Conservation (phyloP, 2,888 invertebrate genomes). For the Matsumyia berberina region DNA sequence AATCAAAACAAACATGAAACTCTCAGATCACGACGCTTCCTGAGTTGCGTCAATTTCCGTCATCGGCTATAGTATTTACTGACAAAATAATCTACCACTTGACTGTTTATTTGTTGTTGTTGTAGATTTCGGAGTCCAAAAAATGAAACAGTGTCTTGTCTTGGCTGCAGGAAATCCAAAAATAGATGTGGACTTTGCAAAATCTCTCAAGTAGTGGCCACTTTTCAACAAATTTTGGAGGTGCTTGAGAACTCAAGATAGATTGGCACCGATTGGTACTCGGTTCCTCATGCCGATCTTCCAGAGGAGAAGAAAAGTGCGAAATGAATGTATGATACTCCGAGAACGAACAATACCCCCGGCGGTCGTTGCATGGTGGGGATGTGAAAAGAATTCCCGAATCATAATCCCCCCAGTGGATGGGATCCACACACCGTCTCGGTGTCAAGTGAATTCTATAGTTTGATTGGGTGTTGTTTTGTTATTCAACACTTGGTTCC, state of each 20-base stretch:
- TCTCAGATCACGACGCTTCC: not conserved
- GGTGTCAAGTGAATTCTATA: slow-evolving; percentile 24
- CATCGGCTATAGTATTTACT: not conserved
- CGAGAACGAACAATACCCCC: not conserved
- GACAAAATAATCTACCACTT: slow-evolving; percentile 12
- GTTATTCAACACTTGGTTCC: slow-evolving; percentile 4
- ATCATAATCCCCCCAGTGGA: not conserved
- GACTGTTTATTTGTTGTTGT: not conserved
- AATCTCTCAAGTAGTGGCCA: slow-evolving; percentile 15
- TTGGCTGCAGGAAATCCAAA: slow-evolving; percentile 41
- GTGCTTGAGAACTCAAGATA: slow-evolving; percentile 21
- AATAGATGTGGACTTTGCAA: slow-evolving; percentile 16
- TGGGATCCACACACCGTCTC: slow-evolving; percentile 13
- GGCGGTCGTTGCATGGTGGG: not conserved
- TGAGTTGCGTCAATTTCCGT: slow-evolving; percentile 5
- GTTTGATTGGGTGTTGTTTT: slow-evolving; percentile 24
- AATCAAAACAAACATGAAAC: not conserved
- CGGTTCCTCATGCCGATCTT: not conserved
- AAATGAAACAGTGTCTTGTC: not conserved
- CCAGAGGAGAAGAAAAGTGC: not conserved
- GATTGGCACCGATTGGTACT: slow-evolving; percentile 31
- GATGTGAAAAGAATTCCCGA: slow-evolving; percentile 1
- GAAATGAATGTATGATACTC: not conserved
- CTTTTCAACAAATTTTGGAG: slow-evolving; percentile 8
- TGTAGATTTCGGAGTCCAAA: not conserved